Evolutionary conservation across 2,113 vertebrate genomes (phyloP).

Genomic region (Morphnarchus princeps): DNA sequence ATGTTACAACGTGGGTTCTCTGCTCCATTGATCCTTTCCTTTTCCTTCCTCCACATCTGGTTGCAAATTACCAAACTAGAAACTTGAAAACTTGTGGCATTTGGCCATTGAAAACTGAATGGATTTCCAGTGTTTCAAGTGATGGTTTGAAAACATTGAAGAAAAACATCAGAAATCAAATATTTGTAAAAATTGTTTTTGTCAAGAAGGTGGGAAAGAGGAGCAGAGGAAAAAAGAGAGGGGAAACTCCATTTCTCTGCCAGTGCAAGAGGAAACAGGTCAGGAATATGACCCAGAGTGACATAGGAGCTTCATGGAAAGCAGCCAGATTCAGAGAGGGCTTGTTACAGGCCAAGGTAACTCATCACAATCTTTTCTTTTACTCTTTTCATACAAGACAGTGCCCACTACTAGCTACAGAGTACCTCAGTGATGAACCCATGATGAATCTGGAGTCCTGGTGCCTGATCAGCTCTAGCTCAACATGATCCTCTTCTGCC

Average conservation of each 20-base stretch:
- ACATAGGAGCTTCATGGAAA: neutral
- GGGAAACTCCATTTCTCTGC: neutral
- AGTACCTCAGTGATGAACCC: neutral
- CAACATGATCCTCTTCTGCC: neutral
- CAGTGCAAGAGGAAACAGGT: neutral
- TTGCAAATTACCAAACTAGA: neutral
- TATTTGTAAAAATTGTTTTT: neutral
- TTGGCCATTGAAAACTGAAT: neutral
- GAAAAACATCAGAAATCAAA: neutral
- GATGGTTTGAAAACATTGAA: neutral
- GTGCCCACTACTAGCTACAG: neutral
- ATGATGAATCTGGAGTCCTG: neutral
- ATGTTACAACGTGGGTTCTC: neutral
- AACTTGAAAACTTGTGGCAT: neutral
- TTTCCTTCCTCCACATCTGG: neutral
- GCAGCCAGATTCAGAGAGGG: neutral
- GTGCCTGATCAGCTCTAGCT: neutral
- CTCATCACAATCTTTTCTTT: neutral
- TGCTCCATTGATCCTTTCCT: neutral
- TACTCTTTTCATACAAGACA: neutral
- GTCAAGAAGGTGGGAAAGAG: neutral
- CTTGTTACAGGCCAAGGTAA: neutral
- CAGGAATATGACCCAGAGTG: neutral
- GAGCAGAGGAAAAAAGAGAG: neutral
- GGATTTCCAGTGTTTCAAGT: neutral